phyloP scores from a whole-genome alignment of 2,113 vertebrate genomes.

The Turnix velox region DNA sequence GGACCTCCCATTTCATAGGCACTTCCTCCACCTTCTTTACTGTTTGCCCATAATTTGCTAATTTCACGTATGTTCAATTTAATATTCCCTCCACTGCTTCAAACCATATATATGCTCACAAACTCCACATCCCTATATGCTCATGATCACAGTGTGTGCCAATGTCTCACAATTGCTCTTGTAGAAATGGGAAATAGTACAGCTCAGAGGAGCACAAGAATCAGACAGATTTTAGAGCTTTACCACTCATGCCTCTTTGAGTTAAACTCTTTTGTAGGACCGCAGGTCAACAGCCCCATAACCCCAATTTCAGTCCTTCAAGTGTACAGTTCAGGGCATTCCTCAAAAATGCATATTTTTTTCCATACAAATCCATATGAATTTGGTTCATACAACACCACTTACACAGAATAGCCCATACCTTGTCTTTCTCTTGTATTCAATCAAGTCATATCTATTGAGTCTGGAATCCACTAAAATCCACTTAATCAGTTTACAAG shows the following conservation, averaged over 20 bases:
- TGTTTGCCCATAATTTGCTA: not conserved
- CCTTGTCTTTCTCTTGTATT: not conserved
- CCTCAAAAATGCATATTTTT: not conserved
- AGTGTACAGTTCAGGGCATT: not conserved
- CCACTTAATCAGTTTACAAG: not conserved
- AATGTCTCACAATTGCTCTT: not conserved
- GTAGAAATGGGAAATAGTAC: not conserved
- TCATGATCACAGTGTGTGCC: not conserved
- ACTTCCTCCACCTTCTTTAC: not conserved
- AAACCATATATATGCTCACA: not conserved
- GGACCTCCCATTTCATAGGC: not conserved
- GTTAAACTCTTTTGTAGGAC: not conserved
- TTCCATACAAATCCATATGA: not conserved
- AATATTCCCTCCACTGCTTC: not conserved
- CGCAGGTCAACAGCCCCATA: not conserved
- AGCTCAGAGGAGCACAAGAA: not conserved
- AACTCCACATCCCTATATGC: not conserved
- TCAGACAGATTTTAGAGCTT: not conserved
- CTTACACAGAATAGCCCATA: not conserved
- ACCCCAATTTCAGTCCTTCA: not conserved
- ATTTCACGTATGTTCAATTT: conserved; percentile 33
- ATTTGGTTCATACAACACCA: not conserved
- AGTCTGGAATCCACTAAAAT: not conserved
- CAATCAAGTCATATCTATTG: not conserved
- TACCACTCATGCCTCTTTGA: not conserved